phyloP scores from a whole-genome alignment of 2,113 vertebrate species.

The Corynorhinus townsendii region DNA sequence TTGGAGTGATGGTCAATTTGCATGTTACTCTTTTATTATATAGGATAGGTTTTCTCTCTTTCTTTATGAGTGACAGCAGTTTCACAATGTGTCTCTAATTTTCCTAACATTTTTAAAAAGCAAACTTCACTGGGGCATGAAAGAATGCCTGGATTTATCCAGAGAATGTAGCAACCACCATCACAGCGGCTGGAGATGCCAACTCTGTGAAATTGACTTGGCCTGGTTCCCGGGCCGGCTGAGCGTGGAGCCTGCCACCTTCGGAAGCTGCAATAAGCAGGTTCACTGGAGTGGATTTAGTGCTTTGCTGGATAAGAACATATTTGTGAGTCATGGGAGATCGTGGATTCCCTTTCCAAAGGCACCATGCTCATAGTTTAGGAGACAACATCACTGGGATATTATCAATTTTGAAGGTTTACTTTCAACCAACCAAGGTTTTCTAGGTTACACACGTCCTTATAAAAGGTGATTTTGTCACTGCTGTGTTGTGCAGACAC shows the following conservation, averaged over 20 bases:
- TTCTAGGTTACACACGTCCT: background rate
- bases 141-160: background rate
- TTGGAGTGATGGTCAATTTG: too few species aligned
- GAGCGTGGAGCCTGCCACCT: background rate
- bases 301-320: background rate
- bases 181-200: background rate
- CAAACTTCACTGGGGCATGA: background rate
- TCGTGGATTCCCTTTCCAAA: background rate
- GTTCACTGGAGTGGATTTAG: background rate
- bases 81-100: background rate
- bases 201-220: background rate
- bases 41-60: background rate
- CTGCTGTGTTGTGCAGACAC: background rate
- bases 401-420: background rate
- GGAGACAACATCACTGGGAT: background rate
- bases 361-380: background rate
- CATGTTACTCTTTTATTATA: too few species aligned
- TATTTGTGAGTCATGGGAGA: background rate
- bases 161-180: background rate
- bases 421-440: background rate
- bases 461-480: background rate
- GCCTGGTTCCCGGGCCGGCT: background rate
- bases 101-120: slow-evolving; percentile 6
- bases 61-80: background rate
- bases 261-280: background rate